These are phyloP conservation scores for Sinella curviseta DNA, from an alignment of 1,140 invertebrate species.

Conservation along the genomic window DNA sequence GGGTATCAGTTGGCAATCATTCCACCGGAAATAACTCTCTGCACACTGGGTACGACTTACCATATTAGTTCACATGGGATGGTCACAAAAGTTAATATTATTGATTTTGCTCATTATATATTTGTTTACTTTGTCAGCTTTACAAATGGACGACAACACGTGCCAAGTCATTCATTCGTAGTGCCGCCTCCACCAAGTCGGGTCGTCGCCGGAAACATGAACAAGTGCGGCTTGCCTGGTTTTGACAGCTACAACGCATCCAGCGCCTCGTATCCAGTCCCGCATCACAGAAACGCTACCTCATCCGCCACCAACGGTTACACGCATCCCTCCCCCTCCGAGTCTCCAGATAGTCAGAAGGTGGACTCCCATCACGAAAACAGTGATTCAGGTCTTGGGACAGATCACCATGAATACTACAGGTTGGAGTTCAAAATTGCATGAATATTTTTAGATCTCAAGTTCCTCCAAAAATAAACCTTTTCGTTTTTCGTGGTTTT, in stretches of 20 bases:
- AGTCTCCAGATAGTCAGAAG: conserved; percentile 44
- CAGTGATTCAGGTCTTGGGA: conserved; percentile 51
- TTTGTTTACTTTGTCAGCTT: conserved; percentile 20
- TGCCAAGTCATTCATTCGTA: conserved; percentile 21
- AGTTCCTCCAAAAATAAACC: not conserved
- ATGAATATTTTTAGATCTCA: not conserved
- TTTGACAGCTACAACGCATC: not conserved
- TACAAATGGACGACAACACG: conserved; percentile 33
- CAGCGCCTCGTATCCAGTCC: not conserved
- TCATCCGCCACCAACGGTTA: conserved; percentile 10
- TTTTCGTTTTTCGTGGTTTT: not conserved
- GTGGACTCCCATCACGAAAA: conserved; percentile 49
- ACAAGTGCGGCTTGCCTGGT: not conserved
- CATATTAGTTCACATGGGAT: not conserved
- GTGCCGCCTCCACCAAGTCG: conserved; percentile 32
- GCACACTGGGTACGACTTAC: not conserved
- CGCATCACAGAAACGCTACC: not conserved
- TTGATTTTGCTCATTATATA: not conserved
- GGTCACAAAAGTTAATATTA: not conserved
- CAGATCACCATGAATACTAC: conserved; percentile 51
- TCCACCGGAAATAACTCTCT: not conserved
- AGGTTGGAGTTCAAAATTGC: conserved; percentile 26
- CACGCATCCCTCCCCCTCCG: conserved; percentile 36
- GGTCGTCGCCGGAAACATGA: conserved; percentile 17
- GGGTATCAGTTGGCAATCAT: not conserved